Base-by-base conservation (phyloP, 2,888 invertebrate genomes). In the Hypselothyrea guttata region DNA sequence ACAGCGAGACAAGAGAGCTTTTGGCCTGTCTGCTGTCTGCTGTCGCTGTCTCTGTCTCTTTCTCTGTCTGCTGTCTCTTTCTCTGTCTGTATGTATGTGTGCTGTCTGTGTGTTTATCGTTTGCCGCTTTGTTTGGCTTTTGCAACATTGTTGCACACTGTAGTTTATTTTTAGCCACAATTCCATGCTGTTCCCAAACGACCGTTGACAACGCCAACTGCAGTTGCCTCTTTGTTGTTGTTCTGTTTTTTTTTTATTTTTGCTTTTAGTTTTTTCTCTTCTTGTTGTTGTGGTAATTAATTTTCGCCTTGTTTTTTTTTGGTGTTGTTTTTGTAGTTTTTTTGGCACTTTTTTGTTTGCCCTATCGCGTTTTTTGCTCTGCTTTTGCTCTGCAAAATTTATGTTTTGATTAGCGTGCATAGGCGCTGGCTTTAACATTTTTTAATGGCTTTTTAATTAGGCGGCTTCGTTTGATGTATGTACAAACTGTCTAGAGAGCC, bases 371-470 rank as follows among this genome's bases (percentile, higher is more conserved):
- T 8, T 38, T 8, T 15, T 18, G 1, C 1, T 11, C n/a, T 18
- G 16, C 11, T 18, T 2, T 38, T 16, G n/a, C n/a, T 38, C 11
- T 22, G 61, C 61, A 71, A 74, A 75, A 75, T 76, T 67, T 73
- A 65, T 78, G 65, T 81, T 78, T 77, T 81, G 77, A 84, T 81
- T 76, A 78, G 70, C 70, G 63, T 72, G 72, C 76, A 75, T 75
- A 64, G 79, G 61, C 62, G 54, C 66, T 72, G 54, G 60, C 46
- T 67, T 74, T 74, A 74, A 75, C 73, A 22, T 22, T 22, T 56
- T 81, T 81, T 84, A 78, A 78, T 78, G 84, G 77, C 55, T 77
- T 78, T 78, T 81, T 78, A 78, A 78, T 84, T 81, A 76, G 82
- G 61, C 82, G 75, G 84, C 62, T 46, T 53, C 59, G 38, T 84